Percentiles rank a stretch among this genome's conserved stretches.
phyloP scores from a whole-genome alignment of 2,888 invertebrate species.

The Dusona sp. region DNA sequence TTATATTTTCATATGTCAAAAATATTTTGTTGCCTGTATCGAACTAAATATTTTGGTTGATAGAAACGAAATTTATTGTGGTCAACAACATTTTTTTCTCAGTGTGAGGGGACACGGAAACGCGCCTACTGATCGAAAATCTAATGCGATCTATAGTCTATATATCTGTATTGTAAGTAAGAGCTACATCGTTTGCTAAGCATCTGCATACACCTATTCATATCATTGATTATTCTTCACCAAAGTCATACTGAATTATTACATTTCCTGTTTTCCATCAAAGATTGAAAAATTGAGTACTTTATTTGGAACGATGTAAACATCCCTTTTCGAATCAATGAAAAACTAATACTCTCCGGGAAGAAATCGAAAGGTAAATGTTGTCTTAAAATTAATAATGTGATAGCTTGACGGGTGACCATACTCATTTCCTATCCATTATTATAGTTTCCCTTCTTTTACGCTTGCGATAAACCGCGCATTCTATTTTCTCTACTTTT shows the following conservation, averaged over 20 bases:
- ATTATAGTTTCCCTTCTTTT: neutral
- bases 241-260: neutral
- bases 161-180: too few relatives aligned
- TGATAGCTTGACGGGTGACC: neutral
- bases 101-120: too few relatives aligned
- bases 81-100: too few relatives aligned
- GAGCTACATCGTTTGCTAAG: too few relatives aligned
- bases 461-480: neutral
- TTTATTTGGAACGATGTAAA: too few relatives aligned
- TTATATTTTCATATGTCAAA: too few relatives aligned
- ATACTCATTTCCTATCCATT: neutral
- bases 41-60: too few relatives aligned
- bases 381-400: neutral
- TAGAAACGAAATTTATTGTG: too few relatives aligned
- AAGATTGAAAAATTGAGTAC: neutral
- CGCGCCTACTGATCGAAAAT: too few relatives aligned
- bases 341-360: neutral
- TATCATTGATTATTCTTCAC: neutral
- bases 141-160: too few relatives aligned
- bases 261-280: neutral
- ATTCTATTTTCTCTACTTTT: neutral
- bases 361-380: neutral
- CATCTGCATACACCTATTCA: too few relatives aligned
- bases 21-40: too few relatives aligned
- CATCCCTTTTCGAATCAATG: neutral